These are phyloP conservation scores for Drosophila subsilvestris DNA, from an alignment of 2,888 invertebrate genomes.

Conservation along the genomic window DNA sequence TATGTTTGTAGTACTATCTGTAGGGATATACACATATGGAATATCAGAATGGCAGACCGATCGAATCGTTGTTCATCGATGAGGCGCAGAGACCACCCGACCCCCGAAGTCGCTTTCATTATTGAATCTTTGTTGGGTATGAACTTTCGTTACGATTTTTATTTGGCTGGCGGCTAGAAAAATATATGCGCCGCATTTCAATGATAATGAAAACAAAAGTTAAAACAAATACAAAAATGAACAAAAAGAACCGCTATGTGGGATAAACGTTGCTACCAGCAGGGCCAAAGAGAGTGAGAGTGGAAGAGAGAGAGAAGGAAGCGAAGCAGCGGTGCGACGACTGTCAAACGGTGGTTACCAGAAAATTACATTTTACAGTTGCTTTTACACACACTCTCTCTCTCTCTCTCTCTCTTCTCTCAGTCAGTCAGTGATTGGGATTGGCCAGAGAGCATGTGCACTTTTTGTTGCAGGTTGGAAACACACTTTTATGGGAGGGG, in stretches of 20 bases:
- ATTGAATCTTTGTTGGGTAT: conserved; percentile 40
- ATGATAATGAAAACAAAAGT: conserved; percentile 75
- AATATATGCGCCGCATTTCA: conserved; percentile 62
- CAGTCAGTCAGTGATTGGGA: too few relatives aligned
- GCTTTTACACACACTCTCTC: conserved; percentile 35
- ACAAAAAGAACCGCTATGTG: conserved; percentile 49
- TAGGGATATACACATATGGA: too few relatives aligned
- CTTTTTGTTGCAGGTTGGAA: background rate
- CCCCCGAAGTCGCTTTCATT: conserved; percentile 52
- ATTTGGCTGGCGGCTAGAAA: conserved; percentile 66
- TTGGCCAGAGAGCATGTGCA: background rate
- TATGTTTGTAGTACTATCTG: too few relatives aligned
- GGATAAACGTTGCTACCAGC: background rate
- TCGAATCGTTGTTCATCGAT: background rate
- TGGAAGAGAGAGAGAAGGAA: conserved; percentile 14
- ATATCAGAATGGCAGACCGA: too few relatives aligned
- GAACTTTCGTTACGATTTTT: conserved; percentile 60
- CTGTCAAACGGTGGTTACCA: conserved; percentile 41
- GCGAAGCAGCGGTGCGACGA: conserved; percentile 5
- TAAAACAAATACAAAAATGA: conserved; percentile 50
- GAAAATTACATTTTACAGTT: conserved; percentile 68
- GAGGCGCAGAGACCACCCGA: background rate
- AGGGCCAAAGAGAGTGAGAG: conserved; percentile 14
- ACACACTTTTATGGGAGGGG: too few relatives aligned
- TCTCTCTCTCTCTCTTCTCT: background rate